A percentile compares a stretch with the other conserved stretches of the same genome.
Evolutionary conservation across 2,797 vertebrate species (phyloP).

Genomic region (Myotis myotis): DNA sequence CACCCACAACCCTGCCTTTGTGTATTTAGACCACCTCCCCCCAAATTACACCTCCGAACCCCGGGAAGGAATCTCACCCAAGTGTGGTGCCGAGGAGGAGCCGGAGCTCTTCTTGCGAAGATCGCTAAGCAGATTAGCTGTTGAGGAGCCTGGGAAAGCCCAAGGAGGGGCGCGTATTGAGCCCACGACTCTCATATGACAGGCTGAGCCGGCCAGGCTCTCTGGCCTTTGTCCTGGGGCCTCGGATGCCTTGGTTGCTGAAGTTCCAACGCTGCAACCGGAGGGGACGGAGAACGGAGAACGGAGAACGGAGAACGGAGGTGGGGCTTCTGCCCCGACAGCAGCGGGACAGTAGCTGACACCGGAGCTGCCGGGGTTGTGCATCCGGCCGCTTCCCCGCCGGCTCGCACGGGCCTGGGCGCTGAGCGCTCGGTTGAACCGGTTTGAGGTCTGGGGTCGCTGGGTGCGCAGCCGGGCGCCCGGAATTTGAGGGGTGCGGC

Average conservation of each 20-base stretch:
- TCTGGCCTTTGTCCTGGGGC: neutral
- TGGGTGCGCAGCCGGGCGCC: neutral
- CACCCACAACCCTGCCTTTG: neutral
- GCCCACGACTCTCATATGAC: constrained; percentile 64
- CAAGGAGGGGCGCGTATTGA: constrained; percentile 48
- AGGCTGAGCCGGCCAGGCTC: neutral
- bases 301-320: neutral
- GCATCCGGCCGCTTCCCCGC: neutral
- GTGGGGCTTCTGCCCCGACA: no score
- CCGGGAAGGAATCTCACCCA: neutral
- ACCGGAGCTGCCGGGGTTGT: accelerated
- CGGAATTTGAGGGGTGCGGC: neutral
- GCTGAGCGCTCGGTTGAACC: neutral
- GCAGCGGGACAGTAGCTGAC: neutral
- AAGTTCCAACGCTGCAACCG: accelerated
- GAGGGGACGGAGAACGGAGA: neutral
- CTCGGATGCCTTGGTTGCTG: neutral
- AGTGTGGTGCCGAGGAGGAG: neutral
- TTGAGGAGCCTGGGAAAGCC: neutral
- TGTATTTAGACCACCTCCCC: neutral
- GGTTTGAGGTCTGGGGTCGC: neutral
- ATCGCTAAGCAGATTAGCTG: neutral
- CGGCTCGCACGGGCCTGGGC: neutral
- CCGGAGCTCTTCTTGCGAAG: neutral
- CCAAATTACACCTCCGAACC: neutral